Evolutionary conservation across 2,888 invertebrate genomes (phyloP), one percentile per base, ranked within the genome.

Genomic region (Leucophora obtusa): DNA sequence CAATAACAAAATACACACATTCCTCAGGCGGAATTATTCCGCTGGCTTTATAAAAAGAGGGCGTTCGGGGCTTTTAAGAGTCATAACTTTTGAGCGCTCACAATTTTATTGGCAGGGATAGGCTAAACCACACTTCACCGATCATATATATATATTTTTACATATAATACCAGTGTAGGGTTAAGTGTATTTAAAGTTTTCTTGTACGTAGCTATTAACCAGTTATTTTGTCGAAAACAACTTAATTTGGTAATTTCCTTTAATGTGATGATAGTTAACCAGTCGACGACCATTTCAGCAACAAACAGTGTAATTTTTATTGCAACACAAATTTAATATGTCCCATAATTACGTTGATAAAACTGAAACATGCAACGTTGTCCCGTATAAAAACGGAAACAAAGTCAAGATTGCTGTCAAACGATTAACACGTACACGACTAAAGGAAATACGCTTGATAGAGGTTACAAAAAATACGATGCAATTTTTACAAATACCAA

Each of bases 171-270:
- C n/a, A n/a, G 24, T 24, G 24, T 24, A 24, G 4, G 28, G 7
- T 28, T 28, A 28, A 28, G 28, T 28, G 3, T 28, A 28, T 28
- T 3, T 21, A 21, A 21, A 21, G 2, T 21, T 2, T 21, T 6
- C 28, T 28, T 28, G 7, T 1, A 28, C 28, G 7, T 28, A 28
- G 28, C 7, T 28, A 28, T 28, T 28, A 28, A 6, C 28, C 28
- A 28, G 28, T 28, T 4, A 28, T 28, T 28, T 28, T 28, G 6
- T 6, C 14, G 3, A 47, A 47, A 72, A 72, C 60, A 66, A 72
- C 71, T 77, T 62, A 77, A 72, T 53, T 70, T 75, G 43, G 65
- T 38, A 65, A 82, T 80, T 56, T 73, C 56, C 51, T 58, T 35
- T 59, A 76, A 70, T 43, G 47, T 17, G 65, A 65, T 70, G 58